Conservation (phyloP, 2,888 invertebrate species). For the Drosophila austrosaltans region DNA sequence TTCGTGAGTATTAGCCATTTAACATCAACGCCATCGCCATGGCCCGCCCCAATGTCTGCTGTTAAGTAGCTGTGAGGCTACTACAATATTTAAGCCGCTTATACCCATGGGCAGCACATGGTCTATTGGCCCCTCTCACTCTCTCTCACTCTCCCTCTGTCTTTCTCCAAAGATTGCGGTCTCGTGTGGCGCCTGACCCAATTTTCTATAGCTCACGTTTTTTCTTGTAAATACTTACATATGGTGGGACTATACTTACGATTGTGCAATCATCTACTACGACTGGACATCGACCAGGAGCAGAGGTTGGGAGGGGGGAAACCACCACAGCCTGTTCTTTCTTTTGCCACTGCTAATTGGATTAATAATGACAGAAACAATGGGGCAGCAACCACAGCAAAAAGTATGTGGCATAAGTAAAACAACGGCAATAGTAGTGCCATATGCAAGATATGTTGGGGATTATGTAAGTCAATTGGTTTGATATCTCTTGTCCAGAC, state of each 20-base stretch:
- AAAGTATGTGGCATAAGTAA: conserved; percentile 33
- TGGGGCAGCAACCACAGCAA: conserved; percentile 52
- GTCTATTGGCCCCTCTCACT: conserved; percentile 14
- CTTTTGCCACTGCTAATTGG: conserved; percentile 61
- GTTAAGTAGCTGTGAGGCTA: conserved; percentile 17
- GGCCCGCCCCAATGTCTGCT: conserved; percentile 5
- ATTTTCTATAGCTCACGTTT: conserved; percentile 44
- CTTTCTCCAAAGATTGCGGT: conserved; percentile 36
- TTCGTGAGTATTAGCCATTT: not conserved
- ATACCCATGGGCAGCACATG: conserved; percentile 8
- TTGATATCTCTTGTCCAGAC: not conserved
- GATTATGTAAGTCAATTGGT: conserved; percentile 13
- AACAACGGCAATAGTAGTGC: conserved; percentile 3
- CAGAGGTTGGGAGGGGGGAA: conserved; percentile 4
- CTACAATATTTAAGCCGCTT: conserved; percentile 16
- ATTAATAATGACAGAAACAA: conserved; percentile 74
- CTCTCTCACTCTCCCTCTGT: not conserved
- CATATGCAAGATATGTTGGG: conserved; percentile 9
- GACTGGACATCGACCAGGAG: conserved; percentile 24
- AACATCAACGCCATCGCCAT: not conserved
- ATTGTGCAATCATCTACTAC: conserved; percentile 21
- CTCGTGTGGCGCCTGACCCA: conserved; percentile 57
- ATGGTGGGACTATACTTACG: conserved; percentile 16
- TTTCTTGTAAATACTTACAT: conserved; percentile 19
- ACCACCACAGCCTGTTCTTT: conserved; percentile 51